Evolutionary conservation across 1,140 invertebrate species (phyloP), one percentile per base, ranked within the genome.

Genomic region (Bombyx mandarina): DNA sequence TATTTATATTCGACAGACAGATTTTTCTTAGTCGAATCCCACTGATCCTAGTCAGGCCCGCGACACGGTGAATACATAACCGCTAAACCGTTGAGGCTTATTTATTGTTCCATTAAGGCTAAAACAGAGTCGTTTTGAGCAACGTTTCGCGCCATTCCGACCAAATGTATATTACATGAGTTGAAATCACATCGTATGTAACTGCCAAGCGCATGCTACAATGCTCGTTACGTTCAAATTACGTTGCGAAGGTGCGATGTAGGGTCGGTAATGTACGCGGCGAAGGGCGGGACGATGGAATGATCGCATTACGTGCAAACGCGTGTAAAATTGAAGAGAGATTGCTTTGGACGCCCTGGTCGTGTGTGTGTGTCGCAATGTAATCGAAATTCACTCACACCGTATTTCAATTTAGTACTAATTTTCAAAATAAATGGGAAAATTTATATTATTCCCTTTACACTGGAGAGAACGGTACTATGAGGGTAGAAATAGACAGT

Each of bases 261-360:
- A 35, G 26, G 26, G 26, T 35, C 26, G 26, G 26, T 35, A 35
- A 63, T 59, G 57, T 56, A 62, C 43, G 56, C 18, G 26, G 26
- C 1, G 26, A 1, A 35, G 26, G 26, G 26, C 4, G 26, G 26
- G 26, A 35, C 26, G 26, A 35, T 35, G 26, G 26, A 54, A 50
- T 65, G 71, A 79, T 79, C 75, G 66, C 54, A 62, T 82, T 79
- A 79, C 75, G 75, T 73, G 70, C 71, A 76, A 77, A 75, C 71
- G 74, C 74, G 75, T 79, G 77, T 80, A 75, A 82, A 82, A 82
- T 82, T 80, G 77, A 76, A 64, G 66, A 75, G 72, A 74, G 71
- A 82, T 82, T 82, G 76, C 76, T 71, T 76, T 62, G 63, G 62
- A 64, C 54, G 63, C 58, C 26, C 26, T 35, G 26, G 26, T 35